Conservation (phyloP, 2,113 vertebrate species). For the Motacilla tschutschensis region DNA sequence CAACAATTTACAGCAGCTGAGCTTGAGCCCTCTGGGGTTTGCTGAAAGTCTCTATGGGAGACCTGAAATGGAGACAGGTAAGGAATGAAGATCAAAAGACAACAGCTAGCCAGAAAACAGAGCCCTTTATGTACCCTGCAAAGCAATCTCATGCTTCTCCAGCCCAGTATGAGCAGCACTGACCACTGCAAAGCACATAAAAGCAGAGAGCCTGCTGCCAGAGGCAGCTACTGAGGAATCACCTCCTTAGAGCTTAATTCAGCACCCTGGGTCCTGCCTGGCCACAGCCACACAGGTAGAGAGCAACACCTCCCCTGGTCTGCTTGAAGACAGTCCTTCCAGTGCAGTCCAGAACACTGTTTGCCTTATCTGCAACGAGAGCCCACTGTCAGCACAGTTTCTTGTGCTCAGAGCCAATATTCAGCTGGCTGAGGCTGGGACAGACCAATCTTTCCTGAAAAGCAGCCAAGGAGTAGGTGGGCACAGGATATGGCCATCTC, state of each 20-base stretch:
- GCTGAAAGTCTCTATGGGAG: not conserved
- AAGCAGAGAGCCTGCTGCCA: not conserved
- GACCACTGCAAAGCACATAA: not conserved
- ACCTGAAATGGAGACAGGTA: not conserved
- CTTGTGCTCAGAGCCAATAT: not conserved
- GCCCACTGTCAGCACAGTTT: not conserved
- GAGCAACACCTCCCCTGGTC: not conserved
- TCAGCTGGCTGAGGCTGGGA: not conserved
- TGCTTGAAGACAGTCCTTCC: not conserved
- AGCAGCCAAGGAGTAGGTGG: not conserved
- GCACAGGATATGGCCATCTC: not conserved
- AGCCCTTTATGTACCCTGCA: not conserved
- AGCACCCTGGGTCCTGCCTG: not conserved
- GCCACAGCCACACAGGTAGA: not conserved
- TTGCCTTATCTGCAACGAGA: not conserved
- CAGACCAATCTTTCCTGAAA: not conserved
- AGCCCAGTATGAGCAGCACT: not conserved
- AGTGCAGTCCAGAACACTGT: not conserved
- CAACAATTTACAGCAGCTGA: not conserved
- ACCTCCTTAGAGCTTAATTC: not conserved
- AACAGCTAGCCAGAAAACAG: not conserved
- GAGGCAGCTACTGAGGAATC: not conserved
- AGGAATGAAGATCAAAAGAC: not conserved
- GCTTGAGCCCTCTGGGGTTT: not conserved
- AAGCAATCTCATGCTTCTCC: not conserved